Conservation (phyloP, 2,113 vertebrate genomes). For the Riparia riparia region DNA sequence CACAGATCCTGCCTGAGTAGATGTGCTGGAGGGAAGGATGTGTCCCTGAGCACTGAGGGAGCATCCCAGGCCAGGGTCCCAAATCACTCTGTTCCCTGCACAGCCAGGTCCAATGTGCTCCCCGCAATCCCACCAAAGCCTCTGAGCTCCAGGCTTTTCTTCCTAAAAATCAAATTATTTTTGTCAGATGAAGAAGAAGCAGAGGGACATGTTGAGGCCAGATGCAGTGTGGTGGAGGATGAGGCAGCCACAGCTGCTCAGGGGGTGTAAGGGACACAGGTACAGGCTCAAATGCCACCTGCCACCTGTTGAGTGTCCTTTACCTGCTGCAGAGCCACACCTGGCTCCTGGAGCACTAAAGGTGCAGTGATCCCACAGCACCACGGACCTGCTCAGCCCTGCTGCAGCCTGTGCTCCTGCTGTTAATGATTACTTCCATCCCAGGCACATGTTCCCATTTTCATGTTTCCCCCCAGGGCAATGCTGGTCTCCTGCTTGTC, state of each 20-base stretch:
- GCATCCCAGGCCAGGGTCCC: background rate
- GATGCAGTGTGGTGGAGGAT: background rate
- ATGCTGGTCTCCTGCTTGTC: rapidly evolving
- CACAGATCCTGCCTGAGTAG: background rate
- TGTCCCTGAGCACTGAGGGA: background rate
- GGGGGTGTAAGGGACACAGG: background rate
- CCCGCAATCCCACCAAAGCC: background rate
- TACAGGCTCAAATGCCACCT: background rate
- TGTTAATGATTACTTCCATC: background rate
- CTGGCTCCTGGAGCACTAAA: background rate
- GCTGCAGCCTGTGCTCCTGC: background rate
- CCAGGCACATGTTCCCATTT: background rate
- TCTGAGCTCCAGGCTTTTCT: background rate
- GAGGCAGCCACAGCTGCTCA: background rate
- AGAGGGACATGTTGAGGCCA: background rate
- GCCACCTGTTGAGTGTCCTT: background rate
- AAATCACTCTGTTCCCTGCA: background rate
- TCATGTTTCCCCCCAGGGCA: background rate
- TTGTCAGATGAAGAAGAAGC: background rate
- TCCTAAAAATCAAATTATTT: background rate
- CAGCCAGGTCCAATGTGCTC: rapidly evolving
- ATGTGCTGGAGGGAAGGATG: background rate
- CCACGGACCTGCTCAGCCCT: background rate
- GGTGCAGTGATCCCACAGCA: background rate
- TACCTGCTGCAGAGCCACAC: background rate